A percentile compares a stretch with the other conserved stretches of the same genome.
These are phyloP conservation scores for Chamaea fasciata DNA, from an alignment of 2,113 vertebrate species.

Conservation along the genomic window DNA sequence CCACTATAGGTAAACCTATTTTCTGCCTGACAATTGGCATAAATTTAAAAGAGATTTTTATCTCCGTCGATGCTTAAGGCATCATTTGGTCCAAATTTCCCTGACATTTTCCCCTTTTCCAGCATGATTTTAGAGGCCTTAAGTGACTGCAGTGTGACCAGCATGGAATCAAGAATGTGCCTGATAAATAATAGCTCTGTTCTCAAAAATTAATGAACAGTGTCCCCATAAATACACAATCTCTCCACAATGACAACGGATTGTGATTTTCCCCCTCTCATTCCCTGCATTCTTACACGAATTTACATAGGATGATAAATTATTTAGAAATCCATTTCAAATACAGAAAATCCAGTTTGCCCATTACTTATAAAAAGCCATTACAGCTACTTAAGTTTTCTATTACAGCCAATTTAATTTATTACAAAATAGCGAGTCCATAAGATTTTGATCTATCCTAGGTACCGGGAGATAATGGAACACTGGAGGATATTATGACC, in stretches of 20 bases:
- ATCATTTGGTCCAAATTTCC: conserved; percentile 28
- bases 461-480: conserved; percentile 19
- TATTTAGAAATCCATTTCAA: conserved; percentile 39
- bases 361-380: conserved; percentile 18
- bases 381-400: conserved; percentile 33
- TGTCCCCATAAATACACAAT: neutral
- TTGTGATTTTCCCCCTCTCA: neutral
- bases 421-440: neutral
- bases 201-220: conserved; percentile 40
- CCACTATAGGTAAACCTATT: neutral
- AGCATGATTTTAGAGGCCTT: conserved; percentile 8
- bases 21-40: neutral
- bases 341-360: conserved; percentile 25
- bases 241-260: neutral
- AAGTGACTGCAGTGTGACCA: neutral
- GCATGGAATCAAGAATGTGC: neutral
- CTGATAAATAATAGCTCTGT: neutral
- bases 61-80: neutral
- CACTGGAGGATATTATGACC: conserved; percentile 1
- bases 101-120: neutral
- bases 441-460: conserved; percentile 36
- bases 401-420: conserved; percentile 46
- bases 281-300: neutral
- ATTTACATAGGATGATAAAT: conserved; percentile 36
- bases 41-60: conserved; percentile 28